A percentile compares a stretch with the other conserved stretches of the same genome.
These are phyloP conservation scores for Mesocentrotus franciscanus DNA, from an alignment of 53 echinoderm and acorn worm genomes.

Conservation along the genomic window DNA sequence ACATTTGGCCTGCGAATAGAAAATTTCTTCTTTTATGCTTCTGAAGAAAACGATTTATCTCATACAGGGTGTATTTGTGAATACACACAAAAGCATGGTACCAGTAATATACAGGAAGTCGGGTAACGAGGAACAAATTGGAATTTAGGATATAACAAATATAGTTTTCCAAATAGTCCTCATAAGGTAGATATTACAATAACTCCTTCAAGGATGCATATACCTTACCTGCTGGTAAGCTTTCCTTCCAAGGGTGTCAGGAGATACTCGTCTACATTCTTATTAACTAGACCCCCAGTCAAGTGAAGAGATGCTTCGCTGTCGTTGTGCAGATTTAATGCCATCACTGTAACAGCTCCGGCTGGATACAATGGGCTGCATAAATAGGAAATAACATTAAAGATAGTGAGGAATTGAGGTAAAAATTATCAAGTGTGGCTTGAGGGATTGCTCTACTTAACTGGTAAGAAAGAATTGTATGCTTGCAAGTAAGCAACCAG, in stretches of 20 bases:
- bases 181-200: too few species aligned
- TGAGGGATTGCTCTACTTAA: too few species aligned
- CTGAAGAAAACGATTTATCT: too few species aligned
- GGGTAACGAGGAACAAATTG: too few species aligned
- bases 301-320: background rate
- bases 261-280: conserved; percentile 51
- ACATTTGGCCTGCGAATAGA: too few species aligned
- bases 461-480: background rate
- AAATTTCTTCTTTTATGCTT: too few species aligned
- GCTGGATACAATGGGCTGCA: conserved; percentile 17
- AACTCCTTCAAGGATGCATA: too few species aligned
- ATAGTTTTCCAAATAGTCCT: background rate
- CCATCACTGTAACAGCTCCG: conserved; percentile 48
- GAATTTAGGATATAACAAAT: background rate
- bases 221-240: background rate
- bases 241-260: background rate
- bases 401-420: background rate
- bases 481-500: background rate
- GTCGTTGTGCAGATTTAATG: conserved; percentile 36
- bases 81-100: too few species aligned
- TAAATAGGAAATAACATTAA: background rate
- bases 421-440: background rate
- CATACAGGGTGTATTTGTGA: too few species aligned
- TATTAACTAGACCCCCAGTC: background rate
- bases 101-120: too few species aligned